Base-by-base conservation (phyloP, 2,797 vertebrate species). In the Anguilla anguilla region DNA sequence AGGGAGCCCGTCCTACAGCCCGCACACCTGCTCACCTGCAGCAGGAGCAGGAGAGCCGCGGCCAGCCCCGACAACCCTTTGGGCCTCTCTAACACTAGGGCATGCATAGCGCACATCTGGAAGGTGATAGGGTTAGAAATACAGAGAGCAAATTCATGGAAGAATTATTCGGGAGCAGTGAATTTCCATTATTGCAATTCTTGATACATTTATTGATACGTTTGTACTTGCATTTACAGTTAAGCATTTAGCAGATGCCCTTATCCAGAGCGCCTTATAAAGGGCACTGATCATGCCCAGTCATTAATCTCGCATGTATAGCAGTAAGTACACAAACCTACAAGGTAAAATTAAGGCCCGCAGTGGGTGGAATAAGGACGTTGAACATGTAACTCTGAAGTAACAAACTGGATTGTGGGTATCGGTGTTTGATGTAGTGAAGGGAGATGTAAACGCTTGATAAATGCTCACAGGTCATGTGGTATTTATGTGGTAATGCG, bases 1-100 rank as follows among this genome's bases (percentile, higher is more conserved):
- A 89, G 89, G 5, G 91, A 93, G 88, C 93, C 95, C 31, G 22
- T 90, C 51, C 84, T 87, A 86, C 96, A 96, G 59, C 92, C 90
- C 83, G 86, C 87, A 39, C 90, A 89, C 0, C 43, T 67, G 79
- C 83, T 85, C 87, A 92, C 86, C 51, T 90, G 89, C 86, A 89
- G 28, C 77, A 90, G 31, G 13, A 91, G 64, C 49, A 85, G 31
- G 64, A 91, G 85, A 28, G 85, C 89, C 90, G 92, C 67, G 59
- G 83, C 87, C 86, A 93, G 85, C 86, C 91, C 43, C 35, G 91
- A 55, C 85, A 84, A 53, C 57, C 57, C 35, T 79, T 67, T 46
- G 90, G 85, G 53, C 88, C 87, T 85, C 87, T 7, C 35, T 59
- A 83, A 86, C 59, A 31, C 85, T 95, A 96, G 96, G 88, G 89